These are phyloP conservation scores for Motacilla tschutschensis DNA, from an alignment of 2,113 vertebrate genomes.

Conservation along the genomic window DNA sequence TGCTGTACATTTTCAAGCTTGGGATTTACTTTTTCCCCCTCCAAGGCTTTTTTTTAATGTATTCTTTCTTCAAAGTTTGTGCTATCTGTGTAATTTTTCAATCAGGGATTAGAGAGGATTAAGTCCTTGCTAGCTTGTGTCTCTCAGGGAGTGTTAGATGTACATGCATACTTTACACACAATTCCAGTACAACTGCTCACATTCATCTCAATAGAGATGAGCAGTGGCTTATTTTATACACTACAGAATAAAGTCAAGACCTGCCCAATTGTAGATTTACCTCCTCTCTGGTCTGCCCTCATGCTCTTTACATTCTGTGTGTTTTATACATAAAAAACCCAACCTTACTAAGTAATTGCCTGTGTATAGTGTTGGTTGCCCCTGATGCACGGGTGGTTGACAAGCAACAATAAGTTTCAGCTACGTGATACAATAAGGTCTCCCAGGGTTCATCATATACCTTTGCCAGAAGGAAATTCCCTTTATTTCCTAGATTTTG, in stretches of 20 bases:
- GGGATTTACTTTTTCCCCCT: neutral
- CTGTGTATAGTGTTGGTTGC: neutral
- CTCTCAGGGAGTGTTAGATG: neutral
- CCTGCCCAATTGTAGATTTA: neutral
- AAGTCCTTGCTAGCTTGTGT: conserved; percentile 4
- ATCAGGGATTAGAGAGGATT: conserved; percentile 44
- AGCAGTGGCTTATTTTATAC: neutral
- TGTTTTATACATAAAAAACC: neutral
- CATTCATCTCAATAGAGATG: neutral
- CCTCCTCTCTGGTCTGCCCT: neutral
- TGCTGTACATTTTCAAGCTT: neutral
- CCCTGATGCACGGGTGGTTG: neutral
- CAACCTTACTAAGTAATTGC: neutral
- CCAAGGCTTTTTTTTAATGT: conserved; percentile 15
- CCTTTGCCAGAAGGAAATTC: neutral
- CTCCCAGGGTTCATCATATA: neutral
- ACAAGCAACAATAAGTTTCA: neutral
- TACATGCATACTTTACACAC: neutral
- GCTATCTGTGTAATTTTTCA: conserved; percentile 48
- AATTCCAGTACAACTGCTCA: neutral
- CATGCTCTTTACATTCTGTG: neutral
- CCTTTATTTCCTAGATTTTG: neutral
- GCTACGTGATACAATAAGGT: neutral
- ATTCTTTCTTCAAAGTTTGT: conserved; percentile 51
- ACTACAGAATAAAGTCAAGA: neutral